Percentiles rank a stretch among this genome's conserved stretches.
These are phyloP conservation scores for Acomys russatus DNA, from an alignment of 2,797 vertebrate genomes.

Conservation along the genomic window DNA sequence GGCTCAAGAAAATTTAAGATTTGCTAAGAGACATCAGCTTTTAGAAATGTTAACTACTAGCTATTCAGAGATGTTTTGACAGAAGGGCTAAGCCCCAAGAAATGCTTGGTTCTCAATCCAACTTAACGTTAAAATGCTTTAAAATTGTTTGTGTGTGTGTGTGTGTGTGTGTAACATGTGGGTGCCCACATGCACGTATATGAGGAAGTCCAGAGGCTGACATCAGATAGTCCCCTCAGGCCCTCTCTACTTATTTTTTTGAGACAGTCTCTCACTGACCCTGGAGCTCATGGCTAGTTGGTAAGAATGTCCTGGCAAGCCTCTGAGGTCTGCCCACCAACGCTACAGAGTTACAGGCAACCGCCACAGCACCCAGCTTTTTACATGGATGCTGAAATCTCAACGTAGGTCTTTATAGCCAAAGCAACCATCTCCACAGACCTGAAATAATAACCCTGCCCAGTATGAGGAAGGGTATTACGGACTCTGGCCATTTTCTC, in stretches of 20 bases:
- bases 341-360: neutral
- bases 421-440: neutral
- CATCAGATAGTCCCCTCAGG: neutral
- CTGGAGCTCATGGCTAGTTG: neutral
- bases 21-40: constrained; percentile 33
- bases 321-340: neutral
- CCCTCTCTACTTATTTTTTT: neutral
- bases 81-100: neutral
- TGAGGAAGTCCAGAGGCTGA: neutral
- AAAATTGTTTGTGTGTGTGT: neutral
- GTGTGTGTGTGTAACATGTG: neutral
- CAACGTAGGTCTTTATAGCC: neutral
- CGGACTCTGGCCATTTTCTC: neutral
- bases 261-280: neutral
- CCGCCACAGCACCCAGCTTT: neutral
- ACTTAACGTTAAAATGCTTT: neutral
- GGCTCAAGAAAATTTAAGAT: constrained; percentile 55
- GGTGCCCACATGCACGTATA: neutral
- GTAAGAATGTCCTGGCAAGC: neutral
- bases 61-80: neutral
- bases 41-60: neutral
- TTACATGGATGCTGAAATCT: neutral
- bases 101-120: neutral
- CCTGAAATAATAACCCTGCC: neutral
- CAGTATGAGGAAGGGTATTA: neutral